These are phyloP conservation scores for Zaprionus bogoriensis DNA, from an alignment of 2,888 invertebrate species.

Conservation along the genomic window DNA sequence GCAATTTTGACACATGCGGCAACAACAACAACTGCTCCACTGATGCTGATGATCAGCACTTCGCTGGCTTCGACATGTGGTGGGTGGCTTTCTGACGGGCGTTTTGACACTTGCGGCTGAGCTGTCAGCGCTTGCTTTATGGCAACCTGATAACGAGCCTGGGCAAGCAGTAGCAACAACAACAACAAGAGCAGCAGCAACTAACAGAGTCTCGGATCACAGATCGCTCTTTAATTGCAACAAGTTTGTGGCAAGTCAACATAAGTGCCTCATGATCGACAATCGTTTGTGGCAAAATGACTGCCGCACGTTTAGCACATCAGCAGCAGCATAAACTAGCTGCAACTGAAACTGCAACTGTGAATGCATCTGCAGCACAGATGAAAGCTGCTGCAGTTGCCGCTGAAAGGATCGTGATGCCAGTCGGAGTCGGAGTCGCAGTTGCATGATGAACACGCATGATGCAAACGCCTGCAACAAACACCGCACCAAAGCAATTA, in stretches of 20 bases:
- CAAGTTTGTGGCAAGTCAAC: constrained; percentile 30
- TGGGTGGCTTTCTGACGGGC: constrained; percentile 49
- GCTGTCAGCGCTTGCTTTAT: constrained; percentile 64
- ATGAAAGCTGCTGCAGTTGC: too few species aligned
- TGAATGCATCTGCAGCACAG: constrained; percentile 21
- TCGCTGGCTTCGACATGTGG: constrained; percentile 26
- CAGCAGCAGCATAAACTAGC: constrained; percentile 42
- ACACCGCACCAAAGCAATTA: constrained; percentile 59
- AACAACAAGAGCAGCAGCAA: neutral
- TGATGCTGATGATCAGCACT: constrained; percentile 49
- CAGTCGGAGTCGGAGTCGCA: constrained; percentile 31
- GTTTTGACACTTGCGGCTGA: constrained; percentile 67
- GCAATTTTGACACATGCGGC: constrained; percentile 49
- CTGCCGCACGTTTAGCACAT: constrained; percentile 80
- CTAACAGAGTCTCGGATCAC: neutral
- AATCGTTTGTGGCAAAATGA: constrained; percentile 79
- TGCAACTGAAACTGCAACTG: constrained; percentile 3
- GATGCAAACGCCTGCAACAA: constrained; percentile 46
- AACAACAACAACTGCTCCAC: constrained; percentile 9
- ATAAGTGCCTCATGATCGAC: constrained; percentile 77
- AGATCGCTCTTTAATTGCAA: constrained; percentile 47
- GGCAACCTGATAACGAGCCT: constrained; percentile 27
- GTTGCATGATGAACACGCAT: constrained; percentile 58
- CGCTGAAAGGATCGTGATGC: constrained; percentile 57
- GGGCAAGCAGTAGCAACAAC: too few species aligned